Evolutionary conservation across 2,113 vertebrate species (phyloP).

Genomic region (Gambusia affinis): DNA sequence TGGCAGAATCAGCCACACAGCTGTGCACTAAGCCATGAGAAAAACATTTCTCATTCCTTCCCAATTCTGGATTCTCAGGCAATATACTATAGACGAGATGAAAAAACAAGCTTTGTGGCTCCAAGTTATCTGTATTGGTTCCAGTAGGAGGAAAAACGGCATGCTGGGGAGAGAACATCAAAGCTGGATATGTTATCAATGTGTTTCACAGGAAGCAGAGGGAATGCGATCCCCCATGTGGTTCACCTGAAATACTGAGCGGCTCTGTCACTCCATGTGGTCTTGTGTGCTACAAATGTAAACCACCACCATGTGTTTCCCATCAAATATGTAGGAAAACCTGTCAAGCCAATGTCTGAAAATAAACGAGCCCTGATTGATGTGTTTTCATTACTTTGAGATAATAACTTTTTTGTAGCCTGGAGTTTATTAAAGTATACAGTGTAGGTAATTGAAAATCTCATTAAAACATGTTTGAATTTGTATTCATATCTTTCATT

Average conservation of each 20-base stretch:
- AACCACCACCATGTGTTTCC: conserved; percentile 2
- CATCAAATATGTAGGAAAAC: conserved; percentile 27
- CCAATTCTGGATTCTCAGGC: neutral
- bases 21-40: neutral
- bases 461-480: conserved; percentile 28
- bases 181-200: conserved; percentile 30
- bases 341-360: conserved; percentile 5
- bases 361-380: conserved; percentile 27
- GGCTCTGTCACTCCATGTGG: conserved; percentile 16
- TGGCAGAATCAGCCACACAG: conserved; percentile 15
- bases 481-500: conserved; percentile 9
- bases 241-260: conserved; percentile 28
- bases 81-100: conserved; percentile 14
- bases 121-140: conserved; percentile 1
- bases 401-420: conserved; percentile 35
- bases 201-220: conserved; percentile 28
- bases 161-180: conserved; percentile 40
- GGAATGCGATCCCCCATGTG: conserved; percentile 24
- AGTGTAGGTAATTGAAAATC: conserved; percentile 24
- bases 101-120: conserved; percentile 18
- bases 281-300: conserved; percentile 31
- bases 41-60: conserved; percentile 15
- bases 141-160: neutral
- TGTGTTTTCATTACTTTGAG: conserved; percentile 41
- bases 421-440: conserved; percentile 23